phyloP scores from a whole-genome alignment of 2,797 vertebrate species.

The Cercopithecus hamlyni region DNA sequence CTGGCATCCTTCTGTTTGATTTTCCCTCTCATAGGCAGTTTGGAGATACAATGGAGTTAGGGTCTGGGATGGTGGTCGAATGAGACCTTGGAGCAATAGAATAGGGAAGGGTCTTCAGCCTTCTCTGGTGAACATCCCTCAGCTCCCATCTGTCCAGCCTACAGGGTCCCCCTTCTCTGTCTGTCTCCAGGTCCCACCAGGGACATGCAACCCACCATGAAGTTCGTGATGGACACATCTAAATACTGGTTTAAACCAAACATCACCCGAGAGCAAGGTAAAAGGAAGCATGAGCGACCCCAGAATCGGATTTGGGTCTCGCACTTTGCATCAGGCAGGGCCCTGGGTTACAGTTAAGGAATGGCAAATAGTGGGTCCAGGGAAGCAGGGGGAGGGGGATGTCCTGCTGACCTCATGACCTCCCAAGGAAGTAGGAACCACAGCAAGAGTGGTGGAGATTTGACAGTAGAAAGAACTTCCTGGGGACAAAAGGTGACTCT shows the following conservation, averaged over 20 bases:
- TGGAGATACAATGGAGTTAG: neutral
- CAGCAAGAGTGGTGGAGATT: neutral
- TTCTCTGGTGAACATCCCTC: neutral
- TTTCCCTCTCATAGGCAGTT: neutral
- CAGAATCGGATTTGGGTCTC: neutral
- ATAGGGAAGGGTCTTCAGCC: neutral
- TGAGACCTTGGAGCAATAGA: neutral
- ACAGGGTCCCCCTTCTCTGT: neutral
- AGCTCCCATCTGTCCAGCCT: neutral
- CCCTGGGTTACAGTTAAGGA: neutral
- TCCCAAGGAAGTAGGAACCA: neutral
- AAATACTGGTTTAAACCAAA: conserved; percentile 95
- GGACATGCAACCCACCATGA: conserved; percentile 91
- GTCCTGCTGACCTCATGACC: neutral
- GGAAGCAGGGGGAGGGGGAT: neutral
- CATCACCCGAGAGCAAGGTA: conserved; percentile 91
- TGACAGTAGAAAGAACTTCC: neutral
- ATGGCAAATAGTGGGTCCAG: neutral
- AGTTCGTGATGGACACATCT: conserved; percentile 95
- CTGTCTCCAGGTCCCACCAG: conserved; percentile 79
- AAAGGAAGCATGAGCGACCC: conserved; percentile 5
- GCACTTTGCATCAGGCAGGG: neutral
- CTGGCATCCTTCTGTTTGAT: neutral
- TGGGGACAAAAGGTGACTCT: neutral
- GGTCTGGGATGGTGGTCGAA: neutral